Evolutionary conservation across 2,888 invertebrate species (phyloP), one percentile per base, ranked within the genome.

Genomic region (Spodoptera littoralis): DNA sequence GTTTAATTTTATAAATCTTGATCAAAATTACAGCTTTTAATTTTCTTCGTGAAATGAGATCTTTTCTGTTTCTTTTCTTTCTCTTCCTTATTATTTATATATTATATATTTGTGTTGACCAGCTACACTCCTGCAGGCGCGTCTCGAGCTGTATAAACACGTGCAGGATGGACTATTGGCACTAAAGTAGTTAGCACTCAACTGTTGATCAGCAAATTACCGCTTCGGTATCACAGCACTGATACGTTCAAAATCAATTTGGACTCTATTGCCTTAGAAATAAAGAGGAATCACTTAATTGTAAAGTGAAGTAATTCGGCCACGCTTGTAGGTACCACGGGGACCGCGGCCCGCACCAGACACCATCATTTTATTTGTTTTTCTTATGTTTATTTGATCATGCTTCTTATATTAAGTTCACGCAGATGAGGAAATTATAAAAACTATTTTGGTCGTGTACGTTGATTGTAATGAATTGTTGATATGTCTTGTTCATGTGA

Each of bases 401-500:
- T 92, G 92, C 92, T 93, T 92, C 70, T 86, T 90, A 86, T 87
- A 77, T 83, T 87, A 81, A 70, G 81, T 91, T 88, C 88, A 83
- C 88, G 92, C 92, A 89, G 81, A 87, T 83, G 82, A 87, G 80
- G 83, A 88, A 75, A 84, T 84, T 80, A 84, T 88, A 93, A 94
- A 94, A 94, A 94, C 94, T 91, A 94, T 94, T 94, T 94, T 94
- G 94, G 94, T 94, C 94, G 94, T 93, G 89, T 92, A 89, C 85
- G 85, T 92, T 89, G 85, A 88, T 86, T 91, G 88, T 90, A 86
- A 83, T 86, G 86, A 86, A 78, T 87, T 87, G 85, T 90, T 88
- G 86, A 91, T 87, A 79, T 93, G 93, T 93, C 93, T 93, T 93
- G 94, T 94, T 92, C 88, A 92, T 93, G 93, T 94, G 93, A 92